Evolutionary conservation across 2,888 invertebrate species (phyloP).

Genomic region (Cyclophora albipunctata): DNA sequence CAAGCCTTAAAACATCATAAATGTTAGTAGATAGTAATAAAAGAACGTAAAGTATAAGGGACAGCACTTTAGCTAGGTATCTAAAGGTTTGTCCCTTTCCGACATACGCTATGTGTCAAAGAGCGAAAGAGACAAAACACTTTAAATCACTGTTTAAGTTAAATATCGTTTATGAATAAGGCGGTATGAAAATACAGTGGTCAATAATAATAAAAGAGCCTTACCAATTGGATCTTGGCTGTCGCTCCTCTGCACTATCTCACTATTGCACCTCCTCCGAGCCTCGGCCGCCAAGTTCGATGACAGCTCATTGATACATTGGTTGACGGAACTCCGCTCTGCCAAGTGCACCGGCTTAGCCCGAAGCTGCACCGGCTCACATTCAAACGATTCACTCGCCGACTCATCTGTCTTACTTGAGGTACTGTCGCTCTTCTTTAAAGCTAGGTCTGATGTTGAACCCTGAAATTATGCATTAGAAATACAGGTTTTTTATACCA

Average conservation of each 20-base stretch:
- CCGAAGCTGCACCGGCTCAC: slow-evolving; percentile 59
- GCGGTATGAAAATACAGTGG: no score
- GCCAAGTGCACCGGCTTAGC: slow-evolving; percentile 49
- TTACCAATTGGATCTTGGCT: slow-evolving; percentile 57
- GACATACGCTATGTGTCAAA: no score
- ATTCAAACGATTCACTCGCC: slow-evolving; percentile 42
- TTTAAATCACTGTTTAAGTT: no score
- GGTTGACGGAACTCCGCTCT: slow-evolving; percentile 73
- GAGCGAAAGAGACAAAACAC: no score
- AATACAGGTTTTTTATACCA: no score
- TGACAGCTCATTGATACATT: slow-evolving; percentile 83
- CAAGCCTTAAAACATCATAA: no score
- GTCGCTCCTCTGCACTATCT: slow-evolving; percentile 63
- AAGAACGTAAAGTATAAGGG: no score
- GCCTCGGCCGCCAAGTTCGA: slow-evolving; percentile 65
- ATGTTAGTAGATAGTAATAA: no score
- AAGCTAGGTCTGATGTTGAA: slow-evolving; percentile 54
- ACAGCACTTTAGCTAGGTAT: no score
- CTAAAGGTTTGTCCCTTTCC: no score
- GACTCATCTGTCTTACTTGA: slow-evolving; percentile 56
- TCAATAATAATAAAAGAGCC: slow-evolving; percentile 3
- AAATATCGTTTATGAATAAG: no score
- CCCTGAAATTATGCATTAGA: slow-evolving; percentile 29
- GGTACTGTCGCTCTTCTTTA: slow-evolving; percentile 59
- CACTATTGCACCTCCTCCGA: slow-evolving; percentile 67